Conservation (phyloP, 92 coral and sea anemone species). For the Phymanthus crucifer region DNA sequence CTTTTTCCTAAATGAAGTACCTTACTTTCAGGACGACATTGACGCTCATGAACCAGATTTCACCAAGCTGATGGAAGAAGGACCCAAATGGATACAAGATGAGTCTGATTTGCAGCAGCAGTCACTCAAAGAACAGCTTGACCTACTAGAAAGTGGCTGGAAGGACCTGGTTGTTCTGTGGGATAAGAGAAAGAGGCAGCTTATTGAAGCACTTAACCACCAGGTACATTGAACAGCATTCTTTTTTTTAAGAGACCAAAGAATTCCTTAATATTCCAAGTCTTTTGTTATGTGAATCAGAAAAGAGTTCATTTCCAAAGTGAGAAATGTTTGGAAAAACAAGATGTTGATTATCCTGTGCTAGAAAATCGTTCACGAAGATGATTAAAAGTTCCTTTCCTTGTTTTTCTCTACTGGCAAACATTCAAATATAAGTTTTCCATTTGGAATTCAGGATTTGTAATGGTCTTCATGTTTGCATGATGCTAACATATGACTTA, state of each 20-base stretch:
- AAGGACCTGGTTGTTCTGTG: conserved; percentile 86
- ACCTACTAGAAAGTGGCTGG: conserved; percentile 91
- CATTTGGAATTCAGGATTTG: too few relatives aligned
- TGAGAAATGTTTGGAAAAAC: background rate
- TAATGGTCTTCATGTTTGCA: background rate
- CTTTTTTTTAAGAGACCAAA: too few relatives aligned
- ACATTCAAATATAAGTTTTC: too few relatives aligned
- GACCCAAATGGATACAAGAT: conserved; percentile 99
- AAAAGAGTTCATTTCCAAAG: too few relatives aligned
- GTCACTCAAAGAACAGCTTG: conserved; percentile 93
- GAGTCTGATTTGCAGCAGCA: conserved; percentile 97
- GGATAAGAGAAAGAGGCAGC: conserved; percentile 92
- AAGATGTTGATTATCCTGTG: too few relatives aligned
- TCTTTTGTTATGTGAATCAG: too few relatives aligned
- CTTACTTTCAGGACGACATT: conserved; percentile 76
- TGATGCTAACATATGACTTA: background rate
- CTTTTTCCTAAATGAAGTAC: background rate
- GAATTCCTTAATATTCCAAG: too few relatives aligned
- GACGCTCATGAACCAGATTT: conserved; percentile 95
- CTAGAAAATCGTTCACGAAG: too few relatives aligned
- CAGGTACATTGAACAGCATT: conserved; percentile 62
- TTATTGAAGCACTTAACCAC: conserved; percentile 85
- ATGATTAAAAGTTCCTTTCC: background rate
- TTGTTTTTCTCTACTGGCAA: too few relatives aligned
- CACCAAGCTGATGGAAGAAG: conserved; percentile 75